Base-by-base conservation (phyloP, 2,797 vertebrate species). In the Typhlichthys eigenmanni region DNA sequence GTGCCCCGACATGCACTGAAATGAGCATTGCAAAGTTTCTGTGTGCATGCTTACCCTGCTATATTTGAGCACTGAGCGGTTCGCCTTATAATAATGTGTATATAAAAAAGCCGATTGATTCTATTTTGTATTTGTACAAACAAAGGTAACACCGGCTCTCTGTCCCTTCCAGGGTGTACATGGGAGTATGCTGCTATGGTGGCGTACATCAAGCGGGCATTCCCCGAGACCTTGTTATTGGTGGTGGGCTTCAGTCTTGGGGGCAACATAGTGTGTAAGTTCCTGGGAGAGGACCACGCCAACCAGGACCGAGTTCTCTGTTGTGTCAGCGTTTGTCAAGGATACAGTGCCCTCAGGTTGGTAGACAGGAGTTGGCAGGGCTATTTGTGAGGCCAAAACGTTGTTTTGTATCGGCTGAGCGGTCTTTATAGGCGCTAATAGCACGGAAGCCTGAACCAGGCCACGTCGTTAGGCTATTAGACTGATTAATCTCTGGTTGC, bases 111-210 rank as follows among this genome's bases (percentile, higher is more conserved):
- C 34, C 0, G 34, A 38, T 38, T 38, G 34, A 38, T 38, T 5
- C 34, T 38, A 8, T 38, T 0, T 48, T 11, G 47, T 48, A 12
- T 48, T 48, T 48, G 47, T 13, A 38, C 5, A 38, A 38, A 8
- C 5, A 38, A 38, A 7, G 47, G 8, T 49, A 54, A 74, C 67
- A 61, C 10, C 4, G n/a, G 64, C 38, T 62, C 47, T 59, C 57
- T 64, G n/a, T n/a, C 8, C 11, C 1, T 0, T 64, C 3, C 55
- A 99, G 97, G 97, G 55, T 99, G 96, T 62, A 99, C 96, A 0
- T 98, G 96, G 96, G 97, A 98, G 71, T 98, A 94, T 61, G 90
- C 90, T n/a, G 94, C 95, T 74, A 98, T 99, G 97, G 95, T 98
- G 71, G 90, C 73, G 75, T 88, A 93, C 85, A 93, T 98, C 82